A percentile compares a stretch with the other conserved stretches of the same genome.
phyloP scores from a whole-genome alignment of 2,888 invertebrate genomes.

The Xestia sexstrigata region DNA sequence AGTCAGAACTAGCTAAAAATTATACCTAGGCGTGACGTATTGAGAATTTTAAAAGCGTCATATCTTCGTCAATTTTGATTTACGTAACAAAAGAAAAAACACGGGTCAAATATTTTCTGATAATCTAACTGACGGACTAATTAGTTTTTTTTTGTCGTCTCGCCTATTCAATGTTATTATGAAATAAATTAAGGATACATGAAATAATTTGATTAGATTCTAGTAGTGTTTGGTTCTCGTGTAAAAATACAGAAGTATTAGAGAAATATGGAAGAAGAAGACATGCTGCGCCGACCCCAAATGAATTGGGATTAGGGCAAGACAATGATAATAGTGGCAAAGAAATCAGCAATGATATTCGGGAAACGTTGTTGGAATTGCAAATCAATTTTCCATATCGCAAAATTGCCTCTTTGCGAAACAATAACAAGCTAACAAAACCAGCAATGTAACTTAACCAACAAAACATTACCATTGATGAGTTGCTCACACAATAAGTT shows the following conservation, averaged over 20 bases:
- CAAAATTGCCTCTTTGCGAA: background rate
- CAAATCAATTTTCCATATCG: background rate
- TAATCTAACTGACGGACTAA: too few relatives aligned
- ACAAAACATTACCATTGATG: slow-evolving; percentile 33
- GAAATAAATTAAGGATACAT: background rate
- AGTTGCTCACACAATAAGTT: slow-evolving; percentile 59
- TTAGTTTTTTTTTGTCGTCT: too few relatives aligned
- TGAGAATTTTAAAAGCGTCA: too few relatives aligned
- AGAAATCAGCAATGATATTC: background rate
- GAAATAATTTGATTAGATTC: background rate
- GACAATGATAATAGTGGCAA: background rate
- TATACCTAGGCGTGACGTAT: too few relatives aligned
- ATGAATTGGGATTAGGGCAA: too few relatives aligned
- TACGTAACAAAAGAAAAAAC: too few relatives aligned
- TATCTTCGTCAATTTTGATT: too few relatives aligned
- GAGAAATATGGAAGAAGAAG: too few relatives aligned
- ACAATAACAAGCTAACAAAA: slow-evolving; percentile 17
- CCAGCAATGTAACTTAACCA: slow-evolving; percentile 62
- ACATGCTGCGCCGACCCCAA: too few relatives aligned
- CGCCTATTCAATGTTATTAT: background rate
- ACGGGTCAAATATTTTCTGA: too few relatives aligned
- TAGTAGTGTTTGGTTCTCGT: background rate
- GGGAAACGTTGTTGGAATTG: background rate
- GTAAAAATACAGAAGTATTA: too few relatives aligned
- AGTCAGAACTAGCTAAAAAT: too few relatives aligned